A percentile compares a stretch with the other conserved stretches of the same genome.
phyloP scores from a whole-genome alignment of 53 echinoderm and acorn worm genomes.

The Astropecten irregularis region DNA sequence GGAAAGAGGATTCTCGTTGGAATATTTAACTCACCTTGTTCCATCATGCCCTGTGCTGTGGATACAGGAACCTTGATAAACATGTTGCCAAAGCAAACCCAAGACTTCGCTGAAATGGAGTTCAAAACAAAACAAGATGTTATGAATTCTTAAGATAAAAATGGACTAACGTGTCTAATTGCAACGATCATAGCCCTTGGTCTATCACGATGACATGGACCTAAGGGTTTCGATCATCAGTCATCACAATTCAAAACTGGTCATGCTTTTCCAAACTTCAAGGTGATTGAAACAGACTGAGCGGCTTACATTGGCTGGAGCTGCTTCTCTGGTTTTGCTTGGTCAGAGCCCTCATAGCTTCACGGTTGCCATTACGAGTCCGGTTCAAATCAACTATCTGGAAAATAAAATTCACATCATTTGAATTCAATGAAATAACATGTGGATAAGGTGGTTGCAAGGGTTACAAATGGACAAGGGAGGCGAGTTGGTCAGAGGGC shows the following conservation, averaged over 20 bases:
- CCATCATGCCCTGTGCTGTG: conserved; percentile 64
- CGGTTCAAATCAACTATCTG: conserved; percentile 89
- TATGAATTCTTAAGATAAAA: background rate
- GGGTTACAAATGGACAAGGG: too few species aligned
- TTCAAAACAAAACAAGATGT: background rate
- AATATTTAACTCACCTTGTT: conserved; percentile 83
- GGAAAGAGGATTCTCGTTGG: too few species aligned
- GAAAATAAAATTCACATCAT: conserved; percentile 4
- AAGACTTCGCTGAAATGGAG: conserved; percentile 63
- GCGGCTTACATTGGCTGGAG: too few species aligned
- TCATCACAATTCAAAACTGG: too few species aligned
- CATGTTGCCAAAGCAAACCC: conserved; percentile 96
- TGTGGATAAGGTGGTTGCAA: too few species aligned
- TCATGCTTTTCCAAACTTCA: too few species aligned
- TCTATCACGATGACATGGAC: too few species aligned
- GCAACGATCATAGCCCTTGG: too few species aligned
- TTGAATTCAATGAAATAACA: too few species aligned
- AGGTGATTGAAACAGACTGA: too few species aligned
- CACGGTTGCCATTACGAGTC: conserved; percentile 88
- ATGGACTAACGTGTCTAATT: conserved; percentile 17
- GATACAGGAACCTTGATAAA: conserved; percentile 82
- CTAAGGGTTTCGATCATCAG: too few species aligned
- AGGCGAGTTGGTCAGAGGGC: too few species aligned
- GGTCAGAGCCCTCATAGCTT: conserved; percentile 73
- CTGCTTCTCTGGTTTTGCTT: conserved; percentile 40